These are phyloP conservation scores for Miniopterus natalensis DNA, from an alignment of 2,113 vertebrate species.

Conservation along the genomic window DNA sequence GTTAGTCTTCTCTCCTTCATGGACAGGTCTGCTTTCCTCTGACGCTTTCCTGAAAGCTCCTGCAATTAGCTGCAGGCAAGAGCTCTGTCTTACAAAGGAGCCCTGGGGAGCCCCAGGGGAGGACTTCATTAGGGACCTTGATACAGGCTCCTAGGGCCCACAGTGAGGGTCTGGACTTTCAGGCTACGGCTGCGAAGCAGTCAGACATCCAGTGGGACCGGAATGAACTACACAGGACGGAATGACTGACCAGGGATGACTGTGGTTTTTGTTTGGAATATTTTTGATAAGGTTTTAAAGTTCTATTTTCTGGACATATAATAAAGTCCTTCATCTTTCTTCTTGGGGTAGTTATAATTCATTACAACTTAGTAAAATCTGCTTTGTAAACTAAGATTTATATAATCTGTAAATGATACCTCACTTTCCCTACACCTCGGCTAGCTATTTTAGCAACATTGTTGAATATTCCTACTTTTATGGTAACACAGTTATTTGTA, in stretches of 20 bases:
- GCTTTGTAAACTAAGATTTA: conserved; percentile 3
- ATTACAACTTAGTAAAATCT: not conserved
- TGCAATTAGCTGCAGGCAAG: not conserved
- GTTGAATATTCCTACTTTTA: not conserved
- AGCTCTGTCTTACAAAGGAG: not conserved
- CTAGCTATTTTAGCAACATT: not conserved
- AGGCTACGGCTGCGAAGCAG: not conserved
- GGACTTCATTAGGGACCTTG: not conserved
- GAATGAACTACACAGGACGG: not conserved
- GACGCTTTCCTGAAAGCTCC: not conserved
- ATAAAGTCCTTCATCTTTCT: not conserved
- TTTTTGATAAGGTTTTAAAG: not conserved
- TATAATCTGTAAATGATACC: not conserved
- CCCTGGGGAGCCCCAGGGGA: not conserved
- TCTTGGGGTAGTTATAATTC: not conserved
- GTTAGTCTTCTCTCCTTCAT: not conserved
- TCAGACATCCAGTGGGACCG: not conserved
- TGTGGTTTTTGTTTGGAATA: not conserved
- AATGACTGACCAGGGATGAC: not conserved
- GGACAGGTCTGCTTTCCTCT: not conserved
- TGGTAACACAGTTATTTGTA: not conserved
- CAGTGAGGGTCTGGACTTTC: not conserved
- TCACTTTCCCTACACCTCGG: not conserved
- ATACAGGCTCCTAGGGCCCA: not conserved
- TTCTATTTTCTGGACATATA: not conserved